phyloP scores from a whole-genome alignment of 2,113 vertebrate species.

The Tetrao urogallus region DNA sequence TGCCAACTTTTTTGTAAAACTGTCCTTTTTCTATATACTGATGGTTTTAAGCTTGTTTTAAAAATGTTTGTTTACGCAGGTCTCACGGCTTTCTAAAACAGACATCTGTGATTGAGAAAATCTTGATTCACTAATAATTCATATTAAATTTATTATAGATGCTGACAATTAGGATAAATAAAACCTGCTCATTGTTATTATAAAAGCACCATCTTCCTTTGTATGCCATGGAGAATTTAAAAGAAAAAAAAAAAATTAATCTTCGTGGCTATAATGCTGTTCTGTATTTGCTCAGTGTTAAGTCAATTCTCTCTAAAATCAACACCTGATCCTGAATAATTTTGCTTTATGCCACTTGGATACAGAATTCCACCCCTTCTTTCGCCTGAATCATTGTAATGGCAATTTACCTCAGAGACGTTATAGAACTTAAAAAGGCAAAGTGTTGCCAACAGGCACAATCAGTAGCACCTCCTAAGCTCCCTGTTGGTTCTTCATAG shows the following conservation, averaged over 20 bases:
- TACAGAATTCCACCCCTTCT: not conserved
- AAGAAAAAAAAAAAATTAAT: not conserved
- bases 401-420: not conserved
- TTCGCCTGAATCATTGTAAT: not conserved
- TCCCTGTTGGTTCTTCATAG: not conserved
- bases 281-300: not conserved
- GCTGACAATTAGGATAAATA: not conserved
- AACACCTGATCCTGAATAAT: not conserved
- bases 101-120: not conserved
- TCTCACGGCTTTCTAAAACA: not conserved
- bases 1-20: not conserved
- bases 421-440: not conserved
- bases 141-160: not conserved
- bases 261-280: not conserved
- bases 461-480: not conserved
- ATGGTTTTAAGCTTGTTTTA: not conserved
- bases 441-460: not conserved
- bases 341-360: not conserved
- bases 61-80: not conserved
- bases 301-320: not conserved
- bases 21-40: rapidly evolving
- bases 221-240: not conserved
- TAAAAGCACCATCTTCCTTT: not conserved
- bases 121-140: not conserved
- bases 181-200: not conserved